phyloP scores from a whole-genome alignment of 1,140 invertebrate species.

The Paralvinella palmiformis region DNA sequence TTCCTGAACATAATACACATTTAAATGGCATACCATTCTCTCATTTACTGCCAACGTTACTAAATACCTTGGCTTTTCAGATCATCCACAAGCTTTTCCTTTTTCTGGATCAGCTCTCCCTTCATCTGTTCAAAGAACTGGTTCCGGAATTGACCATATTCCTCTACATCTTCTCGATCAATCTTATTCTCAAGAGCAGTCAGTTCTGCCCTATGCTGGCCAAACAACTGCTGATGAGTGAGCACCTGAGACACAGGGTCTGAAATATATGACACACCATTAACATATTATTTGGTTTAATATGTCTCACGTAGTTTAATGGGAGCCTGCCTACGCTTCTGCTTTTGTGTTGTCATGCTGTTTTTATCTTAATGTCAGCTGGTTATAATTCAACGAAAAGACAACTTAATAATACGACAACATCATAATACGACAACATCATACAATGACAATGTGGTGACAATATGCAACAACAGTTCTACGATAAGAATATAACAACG shows the following conservation, averaged over 20 bases:
- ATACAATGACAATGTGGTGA: too few relatives aligned
- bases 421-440: too few relatives aligned
- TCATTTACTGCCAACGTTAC: slow-evolving; percentile 15
- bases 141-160: slow-evolving; percentile 26
- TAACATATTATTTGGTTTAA: too few relatives aligned
- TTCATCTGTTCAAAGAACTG: slow-evolving; percentile 25
- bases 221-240: slow-evolving; percentile 29
- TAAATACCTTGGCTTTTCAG: slow-evolving; percentile 25
- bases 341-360: too few relatives aligned
- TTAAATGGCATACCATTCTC: background rate
- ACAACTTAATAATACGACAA: too few relatives aligned
- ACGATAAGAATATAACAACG: too few relatives aligned
- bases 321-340: too few relatives aligned
- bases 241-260: slow-evolving; percentile 35
- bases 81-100: slow-evolving; percentile 27
- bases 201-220: slow-evolving; percentile 32
- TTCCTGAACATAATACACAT: background rate
- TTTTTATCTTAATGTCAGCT: too few relatives aligned
- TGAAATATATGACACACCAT: too few relatives aligned
- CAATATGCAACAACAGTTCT: too few relatives aligned
- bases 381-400: too few relatives aligned
- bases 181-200: slow-evolving; percentile 35
- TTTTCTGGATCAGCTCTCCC: slow-evolving; percentile 27
- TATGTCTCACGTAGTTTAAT: too few relatives aligned
- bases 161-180: slow-evolving; percentile 33